These are phyloP conservation scores for Pseudocheirus occidentalis DNA, from an alignment of 2,797 vertebrate genomes.

Conservation along the genomic window DNA sequence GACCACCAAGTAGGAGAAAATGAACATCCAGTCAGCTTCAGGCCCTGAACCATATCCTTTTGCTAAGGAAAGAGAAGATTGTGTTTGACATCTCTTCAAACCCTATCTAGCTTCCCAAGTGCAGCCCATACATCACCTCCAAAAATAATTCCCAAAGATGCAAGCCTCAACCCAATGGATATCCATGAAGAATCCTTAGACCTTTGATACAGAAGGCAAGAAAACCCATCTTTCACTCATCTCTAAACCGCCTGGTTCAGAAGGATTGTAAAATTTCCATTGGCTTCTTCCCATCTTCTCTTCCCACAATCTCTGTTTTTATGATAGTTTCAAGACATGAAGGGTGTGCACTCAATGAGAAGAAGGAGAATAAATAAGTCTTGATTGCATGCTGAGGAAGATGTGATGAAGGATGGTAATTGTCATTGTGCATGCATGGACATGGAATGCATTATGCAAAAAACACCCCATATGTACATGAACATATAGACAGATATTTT, in stretches of 20 bases:
- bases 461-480: constrained; percentile 52
- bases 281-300: constrained; percentile 41
- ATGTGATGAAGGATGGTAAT: constrained; percentile 61
- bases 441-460: constrained; percentile 66
- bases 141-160: not conserved
- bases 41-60: constrained; percentile 61
- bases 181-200: not conserved
- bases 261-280: constrained; percentile 6
- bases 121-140: constrained; percentile 20
- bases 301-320: constrained; percentile 32
- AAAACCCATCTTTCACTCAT: constrained; percentile 10
- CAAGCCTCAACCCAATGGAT: not conserved
- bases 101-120: constrained; percentile 5
- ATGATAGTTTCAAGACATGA: constrained; percentile 54
- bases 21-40: constrained; percentile 59
- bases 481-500: constrained; percentile 56
- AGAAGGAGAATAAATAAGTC: constrained; percentile 59
- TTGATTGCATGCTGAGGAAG: constrained; percentile 59
- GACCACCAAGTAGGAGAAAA: constrained; percentile 32
- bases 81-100: not conserved
- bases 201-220: constrained; percentile 6
- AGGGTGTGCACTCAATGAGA: constrained; percentile 61
- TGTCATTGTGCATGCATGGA: constrained; percentile 68
- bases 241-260: not conserved
- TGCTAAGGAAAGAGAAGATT: not conserved